Evolutionary conservation across 2,113 vertebrate species (phyloP), one percentile per base, ranked within the genome.

Genomic region (Dipodomys spectabilis): DNA sequence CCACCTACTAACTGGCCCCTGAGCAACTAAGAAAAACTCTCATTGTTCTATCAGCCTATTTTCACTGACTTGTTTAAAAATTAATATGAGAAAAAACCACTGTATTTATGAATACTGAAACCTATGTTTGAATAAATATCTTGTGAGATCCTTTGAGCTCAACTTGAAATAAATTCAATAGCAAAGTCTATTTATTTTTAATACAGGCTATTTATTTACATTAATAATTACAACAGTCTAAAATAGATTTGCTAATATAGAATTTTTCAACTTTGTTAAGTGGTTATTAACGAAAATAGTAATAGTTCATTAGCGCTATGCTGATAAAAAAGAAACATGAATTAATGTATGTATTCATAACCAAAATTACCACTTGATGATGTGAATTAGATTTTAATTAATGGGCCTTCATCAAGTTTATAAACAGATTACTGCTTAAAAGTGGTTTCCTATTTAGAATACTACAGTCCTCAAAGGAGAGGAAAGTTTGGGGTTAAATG

Each of bases 341-440:
- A 94, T 88, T 90, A 88, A 92, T 83, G 35, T 32, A 87, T 73
- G n/a, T 77, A 90, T 83, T 87, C 73, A 86, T 81, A 86, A 92
- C 85, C 72, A 95, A 74, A 95, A 91, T 0, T 84, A 22, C 13
- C 49, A 83, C 68, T 68, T 84, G 87, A 75, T 78, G 69, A 9
- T 57, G 53, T 44, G 53, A 90, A 95, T 82, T 87, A 53, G 53
- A 83, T 94, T 92, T 90, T 86, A 95, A 96, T 87, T 94, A 95
- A 81, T 45, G 23, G 87, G 9, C 8, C 35, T 49, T 91, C 81
- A 83, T 79, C 71, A 84, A 90, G 28, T 93, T 90, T 85, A 19
- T 74, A 91, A 92, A 80, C 73, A 93, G n/a, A 88, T 95, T 90
- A 78, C 18, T 82, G 49, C 28, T 84, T 85, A 12, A 86, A 91